A percentile compares a stretch with the other conserved stretches of the same genome.
These are phyloP conservation scores for Thripadectes ignobilis DNA, from an alignment of 2,797 vertebrate genomes.

Conservation along the genomic window DNA sequence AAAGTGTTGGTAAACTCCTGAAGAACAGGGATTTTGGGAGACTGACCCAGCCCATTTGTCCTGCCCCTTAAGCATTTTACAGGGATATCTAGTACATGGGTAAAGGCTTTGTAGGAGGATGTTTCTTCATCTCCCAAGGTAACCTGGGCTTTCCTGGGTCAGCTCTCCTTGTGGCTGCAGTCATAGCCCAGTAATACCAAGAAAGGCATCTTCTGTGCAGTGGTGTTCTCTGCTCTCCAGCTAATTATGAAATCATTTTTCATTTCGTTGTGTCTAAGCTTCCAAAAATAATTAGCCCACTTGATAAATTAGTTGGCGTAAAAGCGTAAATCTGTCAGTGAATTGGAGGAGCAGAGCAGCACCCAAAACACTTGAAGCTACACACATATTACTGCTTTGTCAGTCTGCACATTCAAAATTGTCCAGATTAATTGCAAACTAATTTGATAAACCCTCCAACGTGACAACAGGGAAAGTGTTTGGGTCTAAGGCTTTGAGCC, in stretches of 20 bases:
- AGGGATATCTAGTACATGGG: fast-evolving
- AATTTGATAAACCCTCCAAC: background rate
- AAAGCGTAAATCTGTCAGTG: background rate
- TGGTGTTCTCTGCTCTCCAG: background rate
- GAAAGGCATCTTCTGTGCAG: background rate
- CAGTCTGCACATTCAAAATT: background rate
- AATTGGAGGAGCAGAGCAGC: background rate
- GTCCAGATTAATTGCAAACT: slow-evolving; percentile 1
- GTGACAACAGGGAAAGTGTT: background rate
- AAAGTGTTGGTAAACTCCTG: background rate
- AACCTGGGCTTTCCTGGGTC: background rate
- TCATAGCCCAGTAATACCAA: background rate
- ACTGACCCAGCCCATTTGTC: background rate
- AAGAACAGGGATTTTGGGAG: background rate
- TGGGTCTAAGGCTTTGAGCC: slow-evolving; percentile 24
- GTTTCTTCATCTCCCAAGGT: background rate
- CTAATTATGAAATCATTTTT: slow-evolving; percentile 1
- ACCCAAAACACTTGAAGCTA: background rate
- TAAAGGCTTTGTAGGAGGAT: background rate
- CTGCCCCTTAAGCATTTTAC: background rate
- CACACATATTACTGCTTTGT: background rate
- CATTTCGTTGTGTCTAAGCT: background rate
- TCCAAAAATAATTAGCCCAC: slow-evolving; percentile 9
- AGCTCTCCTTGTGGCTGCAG: background rate
- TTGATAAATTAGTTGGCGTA: slow-evolving; percentile 9